A percentile compares a stretch with the other conserved stretches of the same genome.
phyloP scores from a whole-genome alignment of 2,888 invertebrate genomes.

The Drosophila nigritarsus region DNA sequence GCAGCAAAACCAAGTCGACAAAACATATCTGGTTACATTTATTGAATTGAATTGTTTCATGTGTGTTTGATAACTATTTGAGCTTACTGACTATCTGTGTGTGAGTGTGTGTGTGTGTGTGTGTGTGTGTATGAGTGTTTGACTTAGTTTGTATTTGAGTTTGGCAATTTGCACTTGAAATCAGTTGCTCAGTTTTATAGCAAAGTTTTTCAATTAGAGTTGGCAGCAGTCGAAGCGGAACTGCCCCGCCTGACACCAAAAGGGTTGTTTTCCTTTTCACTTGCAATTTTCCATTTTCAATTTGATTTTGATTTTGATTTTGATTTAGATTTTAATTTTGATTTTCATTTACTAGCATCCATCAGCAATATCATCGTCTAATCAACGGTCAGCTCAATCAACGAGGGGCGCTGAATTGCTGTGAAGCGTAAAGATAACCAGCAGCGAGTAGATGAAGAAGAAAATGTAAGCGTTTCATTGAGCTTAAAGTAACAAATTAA shows the following conservation, averaged over 20 bases:
- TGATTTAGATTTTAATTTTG: background rate
- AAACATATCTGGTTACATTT: slow-evolving; percentile 68
- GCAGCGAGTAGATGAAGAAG: slow-evolving; percentile 14
- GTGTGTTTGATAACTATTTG: slow-evolving; percentile 71
- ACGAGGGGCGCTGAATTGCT: slow-evolving; percentile 17
- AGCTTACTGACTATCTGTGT: background rate
- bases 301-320: no score
- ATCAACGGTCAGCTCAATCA: slow-evolving; percentile 56
- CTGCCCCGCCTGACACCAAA: slow-evolving; percentile 37
- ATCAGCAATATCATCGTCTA: slow-evolving; percentile 30
- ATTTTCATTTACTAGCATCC: slow-evolving; percentile 12
- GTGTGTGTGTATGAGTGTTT: background rate
- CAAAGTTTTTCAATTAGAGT: slow-evolving; percentile 76
- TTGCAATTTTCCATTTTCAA: slow-evolving; percentile 1
- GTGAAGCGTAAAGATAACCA: slow-evolving; percentile 70
- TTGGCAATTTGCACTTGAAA: slow-evolving; percentile 62
- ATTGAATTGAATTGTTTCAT: slow-evolving; percentile 73
- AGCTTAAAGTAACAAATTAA: slow-evolving; percentile 69
- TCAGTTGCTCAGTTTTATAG: slow-evolving; percentile 41
- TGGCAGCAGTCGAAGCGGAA: slow-evolving; percentile 56
- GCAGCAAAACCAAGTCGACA: slow-evolving; percentile 43
- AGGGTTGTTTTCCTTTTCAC: slow-evolving; percentile 56
- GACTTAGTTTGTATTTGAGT: slow-evolving; percentile 51
- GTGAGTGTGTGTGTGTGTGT: background rate
- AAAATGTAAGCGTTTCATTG: slow-evolving; percentile 14